A percentile compares a stretch with the other conserved stretches of the same genome.
phyloP scores from a whole-genome alignment of 2,113 vertebrate genomes.

The Prochilodus magdalenae region DNA sequence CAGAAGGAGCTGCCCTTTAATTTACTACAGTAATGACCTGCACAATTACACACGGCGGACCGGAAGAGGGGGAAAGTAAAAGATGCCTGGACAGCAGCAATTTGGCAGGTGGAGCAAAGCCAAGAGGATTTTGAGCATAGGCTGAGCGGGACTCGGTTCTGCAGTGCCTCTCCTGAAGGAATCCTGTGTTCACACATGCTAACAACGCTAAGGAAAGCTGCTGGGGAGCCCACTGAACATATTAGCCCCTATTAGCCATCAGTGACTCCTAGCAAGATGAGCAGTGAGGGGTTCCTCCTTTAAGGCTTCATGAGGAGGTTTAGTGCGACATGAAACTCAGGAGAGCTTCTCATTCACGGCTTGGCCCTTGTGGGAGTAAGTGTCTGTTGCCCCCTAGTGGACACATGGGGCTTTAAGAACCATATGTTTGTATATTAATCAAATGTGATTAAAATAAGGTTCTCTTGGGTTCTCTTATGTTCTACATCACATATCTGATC shows the following conservation, averaged over 20 bases:
- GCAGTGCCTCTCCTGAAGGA: background rate
- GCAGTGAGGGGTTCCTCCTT: background rate
- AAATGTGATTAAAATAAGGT: too few species aligned
- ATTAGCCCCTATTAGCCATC: too few species aligned
- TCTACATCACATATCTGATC: too few species aligned
- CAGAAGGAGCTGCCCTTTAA: background rate
- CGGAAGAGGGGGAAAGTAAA: conserved; percentile 6
- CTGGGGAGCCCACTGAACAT: background rate
- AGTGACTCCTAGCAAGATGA: background rate
- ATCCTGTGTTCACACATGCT: background rate
- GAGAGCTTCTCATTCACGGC: too few species aligned
- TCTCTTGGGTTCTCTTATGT: too few species aligned
- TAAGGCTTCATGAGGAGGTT: too few species aligned
- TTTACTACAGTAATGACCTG: conserved; percentile 23
- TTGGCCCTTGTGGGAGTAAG: background rate
- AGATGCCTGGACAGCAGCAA: conserved; percentile 24
- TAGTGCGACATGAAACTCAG: too few species aligned
- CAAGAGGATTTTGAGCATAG: background rate
- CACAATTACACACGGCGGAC: background rate
- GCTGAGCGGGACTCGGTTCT: background rate
- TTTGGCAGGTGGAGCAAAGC: conserved; percentile 17
- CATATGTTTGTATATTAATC: too few species aligned
- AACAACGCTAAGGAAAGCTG: background rate
- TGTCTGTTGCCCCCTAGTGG: conserved; percentile 28
- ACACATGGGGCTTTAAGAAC: background rate